These are phyloP conservation scores for Eledone cirrhosa DNA, from an alignment of 2,888 invertebrate species.

Conservation along the genomic window DNA sequence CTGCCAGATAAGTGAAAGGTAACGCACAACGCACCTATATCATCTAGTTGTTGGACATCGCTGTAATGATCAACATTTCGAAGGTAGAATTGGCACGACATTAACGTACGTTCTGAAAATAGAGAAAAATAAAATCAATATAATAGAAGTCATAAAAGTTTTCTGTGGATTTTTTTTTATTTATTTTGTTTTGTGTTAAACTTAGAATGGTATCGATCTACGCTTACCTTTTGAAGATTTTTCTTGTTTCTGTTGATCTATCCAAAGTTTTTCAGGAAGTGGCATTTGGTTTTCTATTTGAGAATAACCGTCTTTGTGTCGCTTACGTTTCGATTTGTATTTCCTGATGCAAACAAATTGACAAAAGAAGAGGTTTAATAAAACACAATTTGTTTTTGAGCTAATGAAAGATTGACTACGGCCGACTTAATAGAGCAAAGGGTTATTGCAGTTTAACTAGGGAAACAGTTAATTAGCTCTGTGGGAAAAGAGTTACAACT, in stretches of 20 bases:
- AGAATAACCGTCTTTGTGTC: slow-evolving; percentile 74
- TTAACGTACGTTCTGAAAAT: slow-evolving; percentile 73
- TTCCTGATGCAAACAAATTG: background rate
- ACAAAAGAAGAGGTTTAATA: too few relatives aligned
- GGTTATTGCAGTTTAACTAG: too few relatives aligned
- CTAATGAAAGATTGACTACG: too few relatives aligned
- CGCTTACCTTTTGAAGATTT: slow-evolving; percentile 53
- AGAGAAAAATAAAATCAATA: background rate
- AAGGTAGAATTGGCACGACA: slow-evolving; percentile 75
- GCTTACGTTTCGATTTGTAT: background rate
- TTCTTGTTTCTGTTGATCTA: slow-evolving; percentile 71
- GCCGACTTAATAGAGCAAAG: too few relatives aligned
- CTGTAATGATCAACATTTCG: slow-evolving; percentile 77
- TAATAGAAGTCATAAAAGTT: background rate
- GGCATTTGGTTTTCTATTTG: slow-evolving; percentile 73
- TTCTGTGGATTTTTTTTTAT: too few relatives aligned
- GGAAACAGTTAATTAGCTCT: too few relatives aligned
- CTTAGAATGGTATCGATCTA: too few relatives aligned
- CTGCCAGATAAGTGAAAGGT: background rate
- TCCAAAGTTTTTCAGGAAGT: slow-evolving; percentile 73
- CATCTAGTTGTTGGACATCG: slow-evolving; percentile 80
- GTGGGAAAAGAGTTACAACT: too few relatives aligned
- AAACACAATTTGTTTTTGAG: too few relatives aligned
- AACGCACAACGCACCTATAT: slow-evolving; percentile 73
- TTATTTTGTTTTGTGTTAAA: too few relatives aligned